Conservation (phyloP, 1,140 invertebrate species). For the Anadara kagoshimensis region DNA sequence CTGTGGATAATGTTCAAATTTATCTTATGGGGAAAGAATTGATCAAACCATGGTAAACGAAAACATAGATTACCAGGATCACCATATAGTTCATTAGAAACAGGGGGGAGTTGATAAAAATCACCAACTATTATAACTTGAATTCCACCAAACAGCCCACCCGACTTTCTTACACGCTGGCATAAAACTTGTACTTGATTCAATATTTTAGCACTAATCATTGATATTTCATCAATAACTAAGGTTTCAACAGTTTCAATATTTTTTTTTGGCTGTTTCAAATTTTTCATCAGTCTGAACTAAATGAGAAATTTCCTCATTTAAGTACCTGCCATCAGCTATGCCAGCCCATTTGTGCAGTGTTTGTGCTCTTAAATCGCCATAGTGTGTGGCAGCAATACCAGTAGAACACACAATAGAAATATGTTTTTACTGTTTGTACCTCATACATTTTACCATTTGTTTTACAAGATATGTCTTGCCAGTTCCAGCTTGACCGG, state of each 20-base stretch:
- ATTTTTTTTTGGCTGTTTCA: constrained; percentile 1
- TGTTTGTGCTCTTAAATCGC: constrained; percentile 4
- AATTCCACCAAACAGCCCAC: constrained; percentile 16
- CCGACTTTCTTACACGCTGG: constrained; percentile 15
- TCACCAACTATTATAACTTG: constrained; percentile 38
- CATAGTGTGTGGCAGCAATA: constrained; percentile 12
- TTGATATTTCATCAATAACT: constrained; percentile 39
- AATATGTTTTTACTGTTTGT: constrained; percentile 5
- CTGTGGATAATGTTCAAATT: constrained; percentile 17
- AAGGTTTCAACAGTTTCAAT: constrained; percentile 4
- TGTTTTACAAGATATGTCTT: constrained; percentile 25
- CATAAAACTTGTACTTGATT: constrained; percentile 19
- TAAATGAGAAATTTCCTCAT: constrained; percentile 2
- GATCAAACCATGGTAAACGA: constrained; percentile 4
- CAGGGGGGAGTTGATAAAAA: constrained; percentile 38
- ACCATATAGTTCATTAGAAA: constrained; percentile 23
- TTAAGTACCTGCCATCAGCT: constrained; percentile 18
- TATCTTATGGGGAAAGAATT: constrained; percentile 19
- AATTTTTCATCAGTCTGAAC: constrained; percentile 8
- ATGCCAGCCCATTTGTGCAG: constrained; percentile 21
- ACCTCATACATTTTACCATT: constrained; percentile 11
- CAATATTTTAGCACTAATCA: constrained; percentile 21
- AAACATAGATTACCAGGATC: constrained; percentile 30
- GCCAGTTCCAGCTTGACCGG: neutral
- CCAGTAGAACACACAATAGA: constrained; percentile 23